A percentile compares a stretch with the other conserved stretches of the same genome.
Conservation (phyloP, 2,797 vertebrate genomes). For the Glyptemys insculpta region DNA sequence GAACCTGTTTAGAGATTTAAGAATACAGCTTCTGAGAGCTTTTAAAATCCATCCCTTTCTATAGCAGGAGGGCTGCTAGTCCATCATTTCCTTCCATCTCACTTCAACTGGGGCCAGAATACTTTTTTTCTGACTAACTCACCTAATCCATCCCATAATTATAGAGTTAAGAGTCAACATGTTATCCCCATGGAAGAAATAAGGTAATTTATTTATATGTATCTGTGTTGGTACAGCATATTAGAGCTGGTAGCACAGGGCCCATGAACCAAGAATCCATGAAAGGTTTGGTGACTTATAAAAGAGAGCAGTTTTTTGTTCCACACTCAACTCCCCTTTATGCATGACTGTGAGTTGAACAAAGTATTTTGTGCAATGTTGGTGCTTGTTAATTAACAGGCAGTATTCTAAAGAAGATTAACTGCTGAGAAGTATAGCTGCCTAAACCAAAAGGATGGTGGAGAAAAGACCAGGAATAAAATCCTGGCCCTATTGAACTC, state of each 20-base stretch:
- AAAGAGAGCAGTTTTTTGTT: background rate
- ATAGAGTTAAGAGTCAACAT: conserved; percentile 52
- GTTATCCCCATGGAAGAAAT: conserved; percentile 41
- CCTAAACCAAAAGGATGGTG: background rate
- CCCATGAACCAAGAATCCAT: background rate
- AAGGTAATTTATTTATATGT: conserved; percentile 53
- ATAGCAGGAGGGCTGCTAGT: conserved; percentile 50
- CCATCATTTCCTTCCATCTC: conserved; percentile 58
- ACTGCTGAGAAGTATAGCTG: background rate
- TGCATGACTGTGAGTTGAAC: background rate
- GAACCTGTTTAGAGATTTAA: conserved; percentile 52
- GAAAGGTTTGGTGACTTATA: background rate
- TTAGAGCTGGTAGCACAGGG: background rate
- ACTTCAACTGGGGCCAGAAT: conserved; percentile 34
- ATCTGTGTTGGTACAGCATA: background rate
- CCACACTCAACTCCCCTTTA: background rate
- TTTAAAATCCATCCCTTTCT: conserved; percentile 50
- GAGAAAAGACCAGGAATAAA: background rate
- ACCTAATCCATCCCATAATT: conserved; percentile 41
- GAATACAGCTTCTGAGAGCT: conserved; percentile 45
- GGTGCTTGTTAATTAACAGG: conserved; percentile 45
- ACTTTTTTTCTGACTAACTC: conserved; percentile 47
- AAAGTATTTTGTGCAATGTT: background rate
- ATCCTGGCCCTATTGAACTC: conserved; percentile 28
- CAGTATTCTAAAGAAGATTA: conserved; percentile 32